Evolutionary conservation across 2,888 invertebrate genomes (phyloP).

Genomic region (Sacculina carcini): DNA sequence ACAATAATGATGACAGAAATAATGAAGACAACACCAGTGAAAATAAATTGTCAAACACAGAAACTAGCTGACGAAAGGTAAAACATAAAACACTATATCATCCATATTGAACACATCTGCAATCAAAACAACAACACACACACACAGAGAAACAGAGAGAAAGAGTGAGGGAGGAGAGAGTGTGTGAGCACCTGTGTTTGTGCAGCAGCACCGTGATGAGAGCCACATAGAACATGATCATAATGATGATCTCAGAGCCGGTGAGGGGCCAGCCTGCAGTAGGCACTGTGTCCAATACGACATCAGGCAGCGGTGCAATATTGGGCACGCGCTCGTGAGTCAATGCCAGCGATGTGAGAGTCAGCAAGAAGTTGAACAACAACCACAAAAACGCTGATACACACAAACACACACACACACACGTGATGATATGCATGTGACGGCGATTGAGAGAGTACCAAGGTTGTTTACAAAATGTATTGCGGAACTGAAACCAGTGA

Average conservation of each 20-base stretch:
- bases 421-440: too few relatives aligned
- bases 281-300: slow-evolving; percentile 46
- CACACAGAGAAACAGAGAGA: too few relatives aligned
- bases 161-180: background rate
- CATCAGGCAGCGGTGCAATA: slow-evolving; percentile 52
- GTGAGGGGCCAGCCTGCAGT: slow-evolving; percentile 47
- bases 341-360: slow-evolving; percentile 45
- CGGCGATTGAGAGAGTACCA: too few relatives aligned
- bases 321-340: slow-evolving; percentile 70
- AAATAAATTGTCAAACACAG: too few relatives aligned
- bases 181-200: slow-evolving; percentile 38
- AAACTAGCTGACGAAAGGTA: too few relatives aligned
- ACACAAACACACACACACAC: background rate
- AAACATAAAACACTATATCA: too few relatives aligned
- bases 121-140: slow-evolving; percentile 4
- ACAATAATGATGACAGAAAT: slow-evolving; percentile 15
- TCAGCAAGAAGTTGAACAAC: slow-evolving; percentile 33
- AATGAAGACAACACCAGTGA: slow-evolving; percentile 9
- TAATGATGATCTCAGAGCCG: slow-evolving; percentile 62
- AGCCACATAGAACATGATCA: slow-evolving; percentile 47
- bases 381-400: background rate
- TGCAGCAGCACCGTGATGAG: slow-evolving; percentile 54
- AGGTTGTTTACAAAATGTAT: too few relatives aligned
- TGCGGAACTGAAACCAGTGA: too few relatives aligned
- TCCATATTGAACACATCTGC: slow-evolving; percentile 2